Conservation (phyloP, 2,888 invertebrate genomes). For the Nudaria mundana region DNA sequence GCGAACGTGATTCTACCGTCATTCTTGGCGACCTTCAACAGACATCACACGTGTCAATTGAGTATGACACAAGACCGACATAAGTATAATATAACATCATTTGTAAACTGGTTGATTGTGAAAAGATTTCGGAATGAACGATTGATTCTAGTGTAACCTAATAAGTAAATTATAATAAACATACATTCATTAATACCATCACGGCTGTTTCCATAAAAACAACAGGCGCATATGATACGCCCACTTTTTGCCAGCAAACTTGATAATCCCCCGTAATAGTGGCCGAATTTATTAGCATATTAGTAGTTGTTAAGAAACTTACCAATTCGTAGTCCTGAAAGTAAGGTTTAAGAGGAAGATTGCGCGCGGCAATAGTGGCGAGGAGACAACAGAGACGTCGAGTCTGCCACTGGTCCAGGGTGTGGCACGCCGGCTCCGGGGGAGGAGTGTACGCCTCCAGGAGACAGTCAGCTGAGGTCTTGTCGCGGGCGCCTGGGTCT, state of each 20-base stretch:
- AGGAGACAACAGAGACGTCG: conserved; percentile 85
- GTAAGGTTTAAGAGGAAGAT: conserved; percentile 86
- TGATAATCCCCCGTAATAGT: too few relatives aligned
- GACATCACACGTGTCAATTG: too few relatives aligned
- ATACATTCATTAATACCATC: too few relatives aligned
- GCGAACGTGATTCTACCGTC: conserved; percentile 88
- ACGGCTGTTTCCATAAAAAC: too few relatives aligned
- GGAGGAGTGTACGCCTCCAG: conserved; percentile 74
- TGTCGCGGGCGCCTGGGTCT: conserved; percentile 58
- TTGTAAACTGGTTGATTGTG: neutral
- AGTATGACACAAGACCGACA: too few relatives aligned
- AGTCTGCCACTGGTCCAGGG: conserved; percentile 84
- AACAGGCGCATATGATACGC: too few relatives aligned
- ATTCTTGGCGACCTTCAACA: conserved; percentile 85
- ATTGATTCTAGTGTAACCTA: too few relatives aligned
- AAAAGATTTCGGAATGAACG: too few relatives aligned
- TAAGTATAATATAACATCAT: too few relatives aligned
- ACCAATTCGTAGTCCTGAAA: conserved; percentile 87
- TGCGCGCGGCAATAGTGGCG: conserved; percentile 86
- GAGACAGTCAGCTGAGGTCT: conserved; percentile 62
- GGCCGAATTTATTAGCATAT: too few relatives aligned
- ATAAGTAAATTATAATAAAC: too few relatives aligned
- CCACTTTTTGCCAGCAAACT: too few relatives aligned
- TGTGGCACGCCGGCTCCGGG: conserved; percentile 87
- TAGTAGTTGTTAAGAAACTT: neutral